These are phyloP conservation scores for Regulus satrapa DNA, from an alignment of 2,113 vertebrate species.

Conservation along the genomic window DNA sequence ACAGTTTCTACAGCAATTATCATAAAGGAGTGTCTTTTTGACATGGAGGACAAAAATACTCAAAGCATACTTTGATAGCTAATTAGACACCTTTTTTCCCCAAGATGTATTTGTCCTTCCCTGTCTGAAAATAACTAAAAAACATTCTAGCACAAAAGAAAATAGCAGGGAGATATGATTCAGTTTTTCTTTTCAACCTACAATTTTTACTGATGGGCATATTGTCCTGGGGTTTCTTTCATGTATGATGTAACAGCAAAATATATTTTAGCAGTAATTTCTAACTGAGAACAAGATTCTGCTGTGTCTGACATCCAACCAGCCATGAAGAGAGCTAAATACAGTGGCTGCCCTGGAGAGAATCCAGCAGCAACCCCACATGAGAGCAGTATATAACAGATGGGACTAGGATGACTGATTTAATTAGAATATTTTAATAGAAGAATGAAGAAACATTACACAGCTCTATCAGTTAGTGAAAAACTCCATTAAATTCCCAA, in stretches of 20 bases:
- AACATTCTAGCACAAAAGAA: background rate
- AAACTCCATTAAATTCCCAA: slow-evolving; percentile 67
- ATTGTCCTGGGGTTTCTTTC: slow-evolving; percentile 42
- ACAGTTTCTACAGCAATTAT: background rate
- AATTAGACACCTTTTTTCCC: background rate
- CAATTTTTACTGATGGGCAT: slow-evolving; percentile 2
- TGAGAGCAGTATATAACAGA: slow-evolving; percentile 74
- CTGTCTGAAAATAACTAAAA: background rate
- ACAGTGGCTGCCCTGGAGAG: slow-evolving; percentile 68
- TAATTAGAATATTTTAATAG: slow-evolving; percentile 81
- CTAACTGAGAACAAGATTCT: slow-evolving; percentile 66
- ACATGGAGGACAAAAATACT: background rate
- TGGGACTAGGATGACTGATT: slow-evolving; percentile 76
- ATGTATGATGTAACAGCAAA: slow-evolving; percentile 39
- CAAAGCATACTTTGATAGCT: background rate
- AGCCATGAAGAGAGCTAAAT: slow-evolving; percentile 71
- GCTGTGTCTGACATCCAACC: slow-evolving; percentile 64
- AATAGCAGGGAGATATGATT: background rate
- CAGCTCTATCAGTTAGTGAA: slow-evolving; percentile 63
- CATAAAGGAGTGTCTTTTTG: background rate
- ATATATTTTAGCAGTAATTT: slow-evolving; percentile 53
- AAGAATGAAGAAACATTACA: slow-evolving; percentile 60
- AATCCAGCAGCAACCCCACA: slow-evolving; percentile 65
- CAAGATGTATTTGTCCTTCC: background rate
- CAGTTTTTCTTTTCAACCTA: background rate